These are phyloP conservation scores for Ctenicera cuprea DNA, from an alignment of 2,888 invertebrate genomes.

Conservation along the genomic window DNA sequence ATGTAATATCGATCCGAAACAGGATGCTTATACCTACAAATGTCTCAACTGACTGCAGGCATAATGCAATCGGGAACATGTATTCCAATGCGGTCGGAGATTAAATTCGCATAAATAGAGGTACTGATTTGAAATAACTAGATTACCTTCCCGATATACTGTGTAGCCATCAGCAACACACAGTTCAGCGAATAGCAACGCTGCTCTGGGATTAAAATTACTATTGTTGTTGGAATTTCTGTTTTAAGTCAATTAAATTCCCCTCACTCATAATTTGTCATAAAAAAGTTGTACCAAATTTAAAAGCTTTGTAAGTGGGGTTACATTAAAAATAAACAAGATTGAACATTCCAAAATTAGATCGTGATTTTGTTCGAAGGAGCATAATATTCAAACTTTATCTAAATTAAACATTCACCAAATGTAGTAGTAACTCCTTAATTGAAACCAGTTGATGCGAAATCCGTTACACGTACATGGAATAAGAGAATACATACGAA, in stretches of 20 bases:
- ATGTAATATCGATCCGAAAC: too few species aligned
- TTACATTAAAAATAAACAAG: too few species aligned
- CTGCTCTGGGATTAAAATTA: conserved; percentile 31
- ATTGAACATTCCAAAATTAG: too few species aligned
- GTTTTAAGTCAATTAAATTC: conserved; percentile 42
- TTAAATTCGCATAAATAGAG: conserved; percentile 50
- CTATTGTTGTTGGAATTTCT: conserved; percentile 27
- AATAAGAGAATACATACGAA: conserved; percentile 39
- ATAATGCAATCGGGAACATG: conserved; percentile 37
- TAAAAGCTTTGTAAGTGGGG: background rate
- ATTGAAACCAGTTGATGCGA: background rate
- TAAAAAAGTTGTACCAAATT: too few species aligned
- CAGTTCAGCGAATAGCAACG: conserved; percentile 14
- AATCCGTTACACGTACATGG: conserved; percentile 1
- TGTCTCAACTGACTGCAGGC: conserved; percentile 23
- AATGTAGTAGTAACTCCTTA: background rate
- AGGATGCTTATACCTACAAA: too few species aligned
- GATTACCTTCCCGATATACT: conserved; percentile 42
- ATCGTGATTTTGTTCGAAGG: too few species aligned
- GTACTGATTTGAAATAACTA: conserved; percentile 51
- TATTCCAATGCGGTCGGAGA: conserved; percentile 41
- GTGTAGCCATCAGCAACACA: conserved; percentile 9
- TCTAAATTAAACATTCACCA: background rate
- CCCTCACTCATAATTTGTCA: too few species aligned
- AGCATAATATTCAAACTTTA: background rate